These are phyloP conservation scores for Phaethornis superciliosus DNA, from an alignment of 2,113 vertebrate species.

Conservation along the genomic window DNA sequence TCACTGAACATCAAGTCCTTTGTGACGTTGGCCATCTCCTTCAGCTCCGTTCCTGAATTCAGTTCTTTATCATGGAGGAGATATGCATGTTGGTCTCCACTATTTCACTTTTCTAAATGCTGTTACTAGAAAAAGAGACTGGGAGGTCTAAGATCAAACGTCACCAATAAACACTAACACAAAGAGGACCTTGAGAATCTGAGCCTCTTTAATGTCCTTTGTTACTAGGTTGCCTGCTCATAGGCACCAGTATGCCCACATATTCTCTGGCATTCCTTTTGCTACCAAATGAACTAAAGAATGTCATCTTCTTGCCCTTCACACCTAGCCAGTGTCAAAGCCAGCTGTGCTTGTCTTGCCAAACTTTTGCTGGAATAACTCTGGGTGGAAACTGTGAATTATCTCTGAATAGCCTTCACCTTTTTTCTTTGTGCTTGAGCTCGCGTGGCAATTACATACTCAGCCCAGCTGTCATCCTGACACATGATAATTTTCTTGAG, in stretches of 20 bases:
- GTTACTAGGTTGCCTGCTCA: not conserved
- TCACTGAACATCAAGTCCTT: not conserved
- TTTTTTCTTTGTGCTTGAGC: not conserved
- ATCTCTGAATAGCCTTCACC: not conserved
- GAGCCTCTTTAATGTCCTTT: not conserved
- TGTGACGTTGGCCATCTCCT: not conserved
- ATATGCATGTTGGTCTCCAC: not conserved
- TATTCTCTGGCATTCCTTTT: not conserved
- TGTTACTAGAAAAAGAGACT: not conserved
- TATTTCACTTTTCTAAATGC: not conserved
- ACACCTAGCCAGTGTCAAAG: not conserved
- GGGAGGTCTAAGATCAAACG: not conserved
- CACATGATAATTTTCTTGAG: fast-evolving
- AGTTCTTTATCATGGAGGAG: not conserved
- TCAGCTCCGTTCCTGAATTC: not conserved
- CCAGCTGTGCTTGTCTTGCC: not conserved
- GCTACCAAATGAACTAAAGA: not conserved
- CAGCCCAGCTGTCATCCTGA: no score
- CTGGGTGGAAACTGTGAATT: not conserved
- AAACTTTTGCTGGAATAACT: not conserved
- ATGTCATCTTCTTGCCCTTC: not conserved
- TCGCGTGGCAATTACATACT: not conserved
- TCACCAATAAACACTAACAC: fast-evolving
- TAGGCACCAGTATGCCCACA: not conserved
- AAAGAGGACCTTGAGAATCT: not conserved